These are phyloP conservation scores for Hylaeus anthracinus DNA, from an alignment of 1,140 invertebrate genomes.

Conservation along the genomic window DNA sequence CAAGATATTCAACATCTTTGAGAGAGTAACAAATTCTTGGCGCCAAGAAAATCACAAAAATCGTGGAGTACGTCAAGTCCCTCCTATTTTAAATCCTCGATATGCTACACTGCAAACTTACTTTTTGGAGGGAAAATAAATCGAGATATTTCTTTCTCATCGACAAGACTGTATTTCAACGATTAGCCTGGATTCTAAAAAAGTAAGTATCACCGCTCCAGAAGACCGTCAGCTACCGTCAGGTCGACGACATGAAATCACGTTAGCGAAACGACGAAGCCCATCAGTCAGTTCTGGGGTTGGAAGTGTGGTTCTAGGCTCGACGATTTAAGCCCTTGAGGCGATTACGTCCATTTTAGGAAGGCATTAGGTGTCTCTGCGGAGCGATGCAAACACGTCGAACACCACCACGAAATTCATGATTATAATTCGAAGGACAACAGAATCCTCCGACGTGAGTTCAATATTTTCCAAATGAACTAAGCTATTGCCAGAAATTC, in stretches of 20 bases:
- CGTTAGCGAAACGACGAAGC: slow-evolving; percentile 66
- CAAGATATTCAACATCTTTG: background rate
- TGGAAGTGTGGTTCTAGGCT: slow-evolving; percentile 47
- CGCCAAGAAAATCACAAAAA: background rate
- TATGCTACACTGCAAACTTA: no score
- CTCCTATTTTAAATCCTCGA: no score
- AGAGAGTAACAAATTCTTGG: background rate
- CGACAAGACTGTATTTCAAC: no score
- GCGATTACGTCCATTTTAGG: slow-evolving; percentile 62
- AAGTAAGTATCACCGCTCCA: background rate
- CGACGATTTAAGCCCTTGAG: slow-evolving; percentile 58
- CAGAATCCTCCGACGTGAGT: no score
- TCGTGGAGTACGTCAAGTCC: no score
- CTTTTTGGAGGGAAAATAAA: no score
- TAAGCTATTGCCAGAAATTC: no score
- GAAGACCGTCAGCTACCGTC: slow-evolving; percentile 53
- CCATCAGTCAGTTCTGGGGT: slow-evolving; percentile 49
- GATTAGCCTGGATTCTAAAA: slow-evolving; percentile 15
- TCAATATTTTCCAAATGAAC: no score
- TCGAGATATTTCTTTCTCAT: background rate
- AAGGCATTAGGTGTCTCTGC: slow-evolving; percentile 18
- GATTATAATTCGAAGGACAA: no score
- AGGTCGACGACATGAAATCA: slow-evolving; percentile 70
- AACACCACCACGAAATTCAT: no score
- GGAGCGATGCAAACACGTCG: no score